A percentile compares a stretch with the other conserved stretches of the same genome.
These are phyloP conservation scores for Callitettix versicolor DNA, from an alignment of 1,140 invertebrate genomes.

Conservation along the genomic window DNA sequence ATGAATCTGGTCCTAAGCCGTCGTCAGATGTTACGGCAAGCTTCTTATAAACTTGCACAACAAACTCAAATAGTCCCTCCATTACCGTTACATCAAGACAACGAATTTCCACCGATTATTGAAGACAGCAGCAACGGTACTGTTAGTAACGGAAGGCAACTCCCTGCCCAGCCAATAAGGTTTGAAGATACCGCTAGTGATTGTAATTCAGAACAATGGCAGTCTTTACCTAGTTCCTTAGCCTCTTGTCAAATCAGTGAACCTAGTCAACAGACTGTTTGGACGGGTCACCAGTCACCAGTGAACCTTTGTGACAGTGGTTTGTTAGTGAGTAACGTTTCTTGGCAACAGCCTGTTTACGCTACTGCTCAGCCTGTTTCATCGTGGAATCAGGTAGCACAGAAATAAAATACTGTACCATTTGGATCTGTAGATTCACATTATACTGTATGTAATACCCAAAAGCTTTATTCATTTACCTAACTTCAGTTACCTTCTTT, in stretches of 20 bases:
- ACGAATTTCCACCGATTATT: slow-evolving; percentile 19
- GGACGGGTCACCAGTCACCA: slow-evolving; percentile 5
- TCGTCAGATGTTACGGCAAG: slow-evolving; percentile 61
- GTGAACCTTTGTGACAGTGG: slow-evolving; percentile 6
- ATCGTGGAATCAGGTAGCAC: slow-evolving; percentile 26
- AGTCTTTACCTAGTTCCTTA: slow-evolving; percentile 24
- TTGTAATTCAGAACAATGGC: slow-evolving; percentile 20
- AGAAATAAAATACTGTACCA: neutral
- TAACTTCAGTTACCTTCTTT: too few species aligned
- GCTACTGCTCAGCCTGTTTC: slow-evolving; percentile 20
- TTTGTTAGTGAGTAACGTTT: slow-evolving; percentile 8
- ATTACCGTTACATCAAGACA: slow-evolving; percentile 26
- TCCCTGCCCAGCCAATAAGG: slow-evolving; percentile 1
- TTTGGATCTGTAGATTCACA: neutral
- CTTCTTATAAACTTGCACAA: slow-evolving; percentile 61
- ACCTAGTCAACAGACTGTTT: slow-evolving; percentile 12
- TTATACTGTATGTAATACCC: too few species aligned
- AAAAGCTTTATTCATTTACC: too few species aligned
- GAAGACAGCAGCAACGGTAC: slow-evolving; percentile 23
- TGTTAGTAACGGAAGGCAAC: slow-evolving; percentile 1
- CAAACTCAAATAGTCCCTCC: slow-evolving; percentile 42
- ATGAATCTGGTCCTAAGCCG: slow-evolving; percentile 27
- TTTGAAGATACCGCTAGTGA: neutral
- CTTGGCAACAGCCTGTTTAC: slow-evolving; percentile 23
- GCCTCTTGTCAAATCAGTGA: slow-evolving; percentile 27